phyloP scores from a whole-genome alignment of 2,888 invertebrate genomes.

The Drosophila mulleri region DNA sequence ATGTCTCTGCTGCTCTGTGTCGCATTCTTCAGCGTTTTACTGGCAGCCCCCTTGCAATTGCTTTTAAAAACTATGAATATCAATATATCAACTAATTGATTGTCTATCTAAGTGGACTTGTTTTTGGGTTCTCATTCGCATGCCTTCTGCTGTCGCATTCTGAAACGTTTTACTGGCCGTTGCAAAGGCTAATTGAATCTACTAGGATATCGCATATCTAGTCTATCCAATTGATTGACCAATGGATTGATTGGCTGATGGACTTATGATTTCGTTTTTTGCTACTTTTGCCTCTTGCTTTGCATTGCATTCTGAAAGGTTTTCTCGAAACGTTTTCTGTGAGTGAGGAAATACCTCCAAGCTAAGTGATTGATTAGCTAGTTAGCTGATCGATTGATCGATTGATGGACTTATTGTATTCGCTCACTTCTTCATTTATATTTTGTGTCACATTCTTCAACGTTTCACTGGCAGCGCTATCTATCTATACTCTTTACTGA shows the following conservation, averaged over 20 bases:
- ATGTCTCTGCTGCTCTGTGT: constrained; percentile 1
- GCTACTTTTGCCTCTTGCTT: too few species aligned
- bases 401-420: neutral
- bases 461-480: too few species aligned
- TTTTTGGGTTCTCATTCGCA: neutral
- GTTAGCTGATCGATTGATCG: neutral
- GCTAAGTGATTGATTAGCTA: neutral
- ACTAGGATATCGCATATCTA: too few species aligned
- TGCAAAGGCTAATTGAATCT: too few species aligned
- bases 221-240: too few species aligned
- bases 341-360: neutral
- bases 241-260: too few species aligned
- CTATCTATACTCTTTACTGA: neutral
- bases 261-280: too few species aligned
- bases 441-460: too few species aligned
- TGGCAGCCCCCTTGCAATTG: neutral
- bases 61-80: constrained; percentile 4
- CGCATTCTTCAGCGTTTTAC: constrained; percentile 32
- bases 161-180: too few species aligned
- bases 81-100: neutral
- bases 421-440: too few species aligned
- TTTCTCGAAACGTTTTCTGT: too few species aligned
- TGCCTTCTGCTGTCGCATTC: neutral
- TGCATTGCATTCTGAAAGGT: too few species aligned
- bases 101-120: neutral